Evolutionary conservation across 1,140 invertebrate genomes (phyloP), one percentile per base, ranked within the genome.

Genomic region (Neuroterus valhalla): DNA sequence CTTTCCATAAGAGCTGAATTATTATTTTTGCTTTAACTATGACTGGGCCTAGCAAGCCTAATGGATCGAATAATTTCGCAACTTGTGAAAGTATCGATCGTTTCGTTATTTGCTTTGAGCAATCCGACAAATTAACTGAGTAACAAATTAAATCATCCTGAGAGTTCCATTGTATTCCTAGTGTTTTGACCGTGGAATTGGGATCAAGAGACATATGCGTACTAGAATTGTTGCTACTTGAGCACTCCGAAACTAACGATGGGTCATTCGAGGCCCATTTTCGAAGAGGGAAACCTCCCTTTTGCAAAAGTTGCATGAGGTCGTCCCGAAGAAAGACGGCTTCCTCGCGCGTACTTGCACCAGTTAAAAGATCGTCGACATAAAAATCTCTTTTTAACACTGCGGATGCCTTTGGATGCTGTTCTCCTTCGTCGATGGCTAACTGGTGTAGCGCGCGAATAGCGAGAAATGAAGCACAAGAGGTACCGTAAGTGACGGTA

Each of bases 351-450:
- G 44, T 45, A 45, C n/a, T 45, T 2, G 43, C 44, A 4, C 68
- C 42, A 21, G 43, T 48, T 48, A 69, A 23, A 3, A 69, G 26
- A 38, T 67, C 66, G 15, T 67, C 66, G 8, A 67, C 26, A 38
- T 67, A 67, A 4, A 67, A 67, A 26, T 67, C 66, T 5, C 26
- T 5, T n/a, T 38, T 67, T 67, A 67, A 8, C 15, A 11, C 23
- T 31, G 10, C 4, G 15, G 66, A 26, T 26, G 66, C 66, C n/a
- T 6, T 1, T 12, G 44, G 44, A 45, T 45, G 44, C 2, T 45
- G 12, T 12, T 2, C 11, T 2, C 15, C 15, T 44, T 68, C 66
- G 21, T 69, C 68, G 5, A 21, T 12, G 19, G 68, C 68, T 21
- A 46, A 23, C 11, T 69, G 68, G 3, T 46, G 17, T 19, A 45